Evolutionary conservation across 1,140 invertebrate genomes (phyloP).

Genomic region (Parapsyche elsis): DNA sequence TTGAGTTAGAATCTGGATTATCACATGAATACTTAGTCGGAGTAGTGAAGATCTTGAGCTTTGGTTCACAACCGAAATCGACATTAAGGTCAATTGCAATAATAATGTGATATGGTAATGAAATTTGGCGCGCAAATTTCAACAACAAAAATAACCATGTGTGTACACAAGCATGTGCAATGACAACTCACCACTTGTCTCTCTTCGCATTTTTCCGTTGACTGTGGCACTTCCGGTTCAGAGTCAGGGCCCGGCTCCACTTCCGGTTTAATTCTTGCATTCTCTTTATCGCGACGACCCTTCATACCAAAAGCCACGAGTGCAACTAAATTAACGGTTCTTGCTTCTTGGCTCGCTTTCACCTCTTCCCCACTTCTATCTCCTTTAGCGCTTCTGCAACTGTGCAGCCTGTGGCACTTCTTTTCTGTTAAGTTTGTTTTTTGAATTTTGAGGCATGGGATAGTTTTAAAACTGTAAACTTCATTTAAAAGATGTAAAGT

Average conservation of each 20-base stretch:
- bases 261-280: neutral
- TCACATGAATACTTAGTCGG: no score
- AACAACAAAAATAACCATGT: neutral
- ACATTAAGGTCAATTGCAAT: neutral
- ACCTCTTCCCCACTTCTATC: neutral
- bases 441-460: no score
- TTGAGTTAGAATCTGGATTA: no score
- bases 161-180: neutral
- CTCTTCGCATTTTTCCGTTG: neutral
- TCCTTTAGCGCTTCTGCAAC: neutral
- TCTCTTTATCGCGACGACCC: neutral
- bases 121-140: neutral
- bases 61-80: no score
- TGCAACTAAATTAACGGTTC: constrained; percentile 1
- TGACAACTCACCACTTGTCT: constrained; percentile 9
- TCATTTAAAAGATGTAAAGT: no score
- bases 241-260: neutral
- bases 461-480: no score
- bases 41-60: no score
- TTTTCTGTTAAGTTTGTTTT: no score
- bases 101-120: neutral
- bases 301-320: neutral
- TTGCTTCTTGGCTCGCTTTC: constrained; percentile 17
- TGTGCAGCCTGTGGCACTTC: no score
- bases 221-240: neutral